Conservation (phyloP, 53 echinoderm and acorn worm genomes). For the Echinarachnius parma region DNA sequence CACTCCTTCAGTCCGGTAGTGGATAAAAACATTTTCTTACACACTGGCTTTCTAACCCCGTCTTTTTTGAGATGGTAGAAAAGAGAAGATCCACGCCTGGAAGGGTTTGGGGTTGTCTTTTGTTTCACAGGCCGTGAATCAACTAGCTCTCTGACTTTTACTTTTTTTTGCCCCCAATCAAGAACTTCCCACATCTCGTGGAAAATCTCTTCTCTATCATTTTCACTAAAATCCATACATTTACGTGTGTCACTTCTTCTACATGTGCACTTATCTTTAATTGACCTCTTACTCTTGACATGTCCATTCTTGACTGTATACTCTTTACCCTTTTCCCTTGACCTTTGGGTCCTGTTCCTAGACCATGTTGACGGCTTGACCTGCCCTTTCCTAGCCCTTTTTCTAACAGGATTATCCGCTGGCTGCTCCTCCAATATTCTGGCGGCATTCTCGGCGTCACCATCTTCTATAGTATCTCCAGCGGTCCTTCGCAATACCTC, state of each 20-base stretch:
- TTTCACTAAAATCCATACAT: conserved; percentile 18
- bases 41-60: conserved; percentile 25
- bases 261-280: conserved; percentile 23
- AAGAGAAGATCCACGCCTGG: neutral
- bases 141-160: conserved; percentile 22
- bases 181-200: conserved; percentile 15
- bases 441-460: no score
- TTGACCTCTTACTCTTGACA: conserved; percentile 16
- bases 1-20: conserved; percentile 31
- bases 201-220: conserved; percentile 19
- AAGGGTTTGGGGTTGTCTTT: neutral
- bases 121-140: conserved; percentile 11
- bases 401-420: neutral
- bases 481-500: no score
- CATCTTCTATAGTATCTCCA: no score
- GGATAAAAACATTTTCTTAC: conserved; percentile 32
- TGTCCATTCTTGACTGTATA: conserved; percentile 7
- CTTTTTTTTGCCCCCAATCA: conserved; percentile 38
- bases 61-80: conserved; percentile 18
- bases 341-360: conserved; percentile 1
- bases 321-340: conserved; percentile 31
- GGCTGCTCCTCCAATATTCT: no score
- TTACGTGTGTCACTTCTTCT: conserved; percentile 32
- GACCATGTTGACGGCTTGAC: conserved; percentile 1
- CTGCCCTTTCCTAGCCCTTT: conserved; percentile 16